Conservation (phyloP, 1,140 invertebrate species). For the Drosophila malerkotliana region DNA sequence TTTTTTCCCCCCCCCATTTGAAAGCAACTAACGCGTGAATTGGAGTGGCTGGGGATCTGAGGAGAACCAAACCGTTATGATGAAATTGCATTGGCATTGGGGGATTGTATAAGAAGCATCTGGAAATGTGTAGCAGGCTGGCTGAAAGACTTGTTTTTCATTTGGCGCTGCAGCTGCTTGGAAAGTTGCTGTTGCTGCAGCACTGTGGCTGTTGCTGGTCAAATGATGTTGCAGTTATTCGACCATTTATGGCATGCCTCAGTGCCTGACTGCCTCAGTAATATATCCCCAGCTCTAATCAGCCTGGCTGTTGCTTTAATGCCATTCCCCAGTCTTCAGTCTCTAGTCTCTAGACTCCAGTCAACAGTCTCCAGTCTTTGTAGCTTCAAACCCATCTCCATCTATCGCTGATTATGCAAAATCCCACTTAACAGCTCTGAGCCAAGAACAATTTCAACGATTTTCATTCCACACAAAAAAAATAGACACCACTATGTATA, state of each 20-base stretch:
- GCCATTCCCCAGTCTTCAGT: conserved; percentile 1
- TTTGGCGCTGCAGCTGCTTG: conserved; percentile 50
- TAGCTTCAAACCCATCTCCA: conserved; percentile 4
- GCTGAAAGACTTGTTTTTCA: conserved; percentile 33
- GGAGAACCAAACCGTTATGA: conserved; percentile 42
- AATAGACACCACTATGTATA: not conserved
- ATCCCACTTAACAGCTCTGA: conserved; percentile 25
- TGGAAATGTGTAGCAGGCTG: conserved; percentile 50
- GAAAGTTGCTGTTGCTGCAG: conserved; percentile 54
- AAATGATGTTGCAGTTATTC: conserved; percentile 77
- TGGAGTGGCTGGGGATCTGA: conserved; percentile 6
- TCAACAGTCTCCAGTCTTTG: not conserved
- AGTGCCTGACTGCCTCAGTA: conserved; percentile 24
- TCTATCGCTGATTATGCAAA: conserved; percentile 30
- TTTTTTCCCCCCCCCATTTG: no score
- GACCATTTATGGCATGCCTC: conserved; percentile 73
- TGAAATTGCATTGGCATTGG: conserved; percentile 51
- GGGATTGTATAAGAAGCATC: conserved; percentile 52
- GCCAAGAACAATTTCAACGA: conserved; percentile 20
- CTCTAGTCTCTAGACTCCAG: not conserved
- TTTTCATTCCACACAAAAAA: not conserved
- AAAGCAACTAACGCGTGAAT: not conserved
- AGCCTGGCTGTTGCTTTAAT: not conserved
- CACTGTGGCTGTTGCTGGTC: conserved; percentile 50
- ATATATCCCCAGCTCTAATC: no score